Percentiles rank a stretch among this genome's conserved stretches.
These are phyloP conservation scores for Tinea trinotella DNA, from an alignment of 2,888 invertebrate species.

Conservation along the genomic window DNA sequence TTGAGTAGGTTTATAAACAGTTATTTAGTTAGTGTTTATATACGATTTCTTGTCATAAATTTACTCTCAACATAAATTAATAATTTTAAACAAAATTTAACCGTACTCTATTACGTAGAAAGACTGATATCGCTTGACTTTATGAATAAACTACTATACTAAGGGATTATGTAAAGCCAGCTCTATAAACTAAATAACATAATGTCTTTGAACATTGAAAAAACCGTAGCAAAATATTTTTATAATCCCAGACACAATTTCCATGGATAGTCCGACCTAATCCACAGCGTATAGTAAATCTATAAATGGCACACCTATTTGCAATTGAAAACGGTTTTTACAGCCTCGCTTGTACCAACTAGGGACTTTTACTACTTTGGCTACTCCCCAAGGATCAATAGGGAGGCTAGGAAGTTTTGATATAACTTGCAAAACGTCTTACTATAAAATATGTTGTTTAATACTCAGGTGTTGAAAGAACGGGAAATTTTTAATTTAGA, in stretches of 20 bases:
- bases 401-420: neutral
- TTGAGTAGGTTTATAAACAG: too few species aligned
- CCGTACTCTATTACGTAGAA: too few species aligned
- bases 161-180: neutral
- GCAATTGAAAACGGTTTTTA: constrained; percentile 19
- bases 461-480: neutral
- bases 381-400: constrained; percentile 1
- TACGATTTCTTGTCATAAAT: too few species aligned
- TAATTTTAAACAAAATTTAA: too few species aligned
- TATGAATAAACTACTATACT: too few species aligned
- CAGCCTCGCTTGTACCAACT: constrained; percentile 7
- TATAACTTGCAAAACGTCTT: constrained; percentile 16
- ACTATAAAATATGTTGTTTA: constrained; percentile 12
- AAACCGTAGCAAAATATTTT: neutral
- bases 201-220: neutral
- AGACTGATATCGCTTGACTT: too few species aligned
- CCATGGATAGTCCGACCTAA: neutral
- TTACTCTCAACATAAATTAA: too few species aligned
- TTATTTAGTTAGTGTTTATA: too few species aligned
- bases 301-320: constrained; percentile 13
- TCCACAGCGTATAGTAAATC: neutral
- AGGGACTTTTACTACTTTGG: neutral
- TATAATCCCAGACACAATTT: constrained; percentile 4
- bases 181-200: neutral
- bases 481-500: too few species aligned